phyloP scores from a whole-genome alignment of 2,888 invertebrate species.

The Latrodectus hesperus region DNA sequence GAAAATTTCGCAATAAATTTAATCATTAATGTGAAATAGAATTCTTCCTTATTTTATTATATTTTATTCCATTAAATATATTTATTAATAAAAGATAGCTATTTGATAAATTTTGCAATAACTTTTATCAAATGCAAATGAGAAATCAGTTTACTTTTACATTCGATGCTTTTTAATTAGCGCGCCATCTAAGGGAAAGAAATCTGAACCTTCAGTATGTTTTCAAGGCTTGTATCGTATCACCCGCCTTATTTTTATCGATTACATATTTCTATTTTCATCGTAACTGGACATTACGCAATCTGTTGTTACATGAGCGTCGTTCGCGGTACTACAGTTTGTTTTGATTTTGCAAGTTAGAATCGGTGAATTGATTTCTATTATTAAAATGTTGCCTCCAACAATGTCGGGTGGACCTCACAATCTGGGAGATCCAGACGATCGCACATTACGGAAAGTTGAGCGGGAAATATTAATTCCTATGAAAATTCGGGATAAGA shows the following conservation, averaged over 20 bases:
- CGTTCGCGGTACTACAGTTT: background rate
- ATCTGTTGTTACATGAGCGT: background rate
- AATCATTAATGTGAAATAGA: too few relatives aligned
- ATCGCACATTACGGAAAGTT: constrained; percentile 87
- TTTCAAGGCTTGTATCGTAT: too few relatives aligned
- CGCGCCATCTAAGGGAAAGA: too few relatives aligned
- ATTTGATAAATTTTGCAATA: background rate
- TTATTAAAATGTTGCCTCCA: constrained; percentile 34
- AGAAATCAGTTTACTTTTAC: background rate
- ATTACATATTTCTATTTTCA: too few relatives aligned
- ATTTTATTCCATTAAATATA: too few relatives aligned
- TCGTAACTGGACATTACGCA: background rate
- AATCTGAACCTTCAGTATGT: too few relatives aligned
- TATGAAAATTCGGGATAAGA: constrained; percentile 88
- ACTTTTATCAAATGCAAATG: background rate
- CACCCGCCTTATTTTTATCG: too few relatives aligned
- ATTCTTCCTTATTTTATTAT: too few relatives aligned
- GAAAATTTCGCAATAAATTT: too few relatives aligned
- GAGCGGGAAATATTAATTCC: constrained; percentile 92
- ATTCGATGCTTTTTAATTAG: background rate
- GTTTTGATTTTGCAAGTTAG: constrained; percentile 21
- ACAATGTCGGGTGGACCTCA: constrained; percentile 48
- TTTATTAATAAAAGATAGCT: too few relatives aligned
- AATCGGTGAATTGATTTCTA: too few relatives aligned
- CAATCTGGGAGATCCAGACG: constrained; percentile 86